phyloP scores from a whole-genome alignment of 2,113 vertebrate species.

The Strix aluco region DNA sequence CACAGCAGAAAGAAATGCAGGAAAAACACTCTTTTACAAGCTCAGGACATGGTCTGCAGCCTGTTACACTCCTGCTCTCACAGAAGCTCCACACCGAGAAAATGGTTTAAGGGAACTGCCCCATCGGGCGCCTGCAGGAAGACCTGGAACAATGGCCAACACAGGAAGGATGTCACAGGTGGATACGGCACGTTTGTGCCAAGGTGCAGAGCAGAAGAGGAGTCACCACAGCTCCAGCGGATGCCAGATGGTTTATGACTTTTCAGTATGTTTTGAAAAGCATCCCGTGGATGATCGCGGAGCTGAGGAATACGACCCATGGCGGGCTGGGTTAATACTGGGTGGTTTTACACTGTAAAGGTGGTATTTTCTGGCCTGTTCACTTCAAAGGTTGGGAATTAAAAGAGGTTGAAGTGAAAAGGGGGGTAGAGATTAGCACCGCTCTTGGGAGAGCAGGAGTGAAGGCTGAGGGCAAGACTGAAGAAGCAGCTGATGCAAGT shows the following conservation, averaged over 20 bases:
- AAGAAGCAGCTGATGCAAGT: background rate
- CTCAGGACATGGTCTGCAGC: background rate
- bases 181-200: background rate
- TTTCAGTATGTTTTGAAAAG: background rate
- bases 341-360: background rate
- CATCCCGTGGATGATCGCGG: rapidly evolving
- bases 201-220: background rate
- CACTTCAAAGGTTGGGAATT: background rate
- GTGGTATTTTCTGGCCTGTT: background rate
- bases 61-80: background rate
- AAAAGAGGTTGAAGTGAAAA: background rate
- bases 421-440: background rate
- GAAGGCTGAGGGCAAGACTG: background rate
- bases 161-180: background rate
- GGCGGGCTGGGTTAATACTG: background rate
- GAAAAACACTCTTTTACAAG: background rate
- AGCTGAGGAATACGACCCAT: background rate
- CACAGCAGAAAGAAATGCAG: background rate
- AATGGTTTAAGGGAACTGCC: background rate
- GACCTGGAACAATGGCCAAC: background rate
- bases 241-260: background rate
- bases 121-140: background rate
- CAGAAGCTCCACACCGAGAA: background rate
- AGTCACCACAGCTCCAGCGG: background rate
- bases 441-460: background rate